A percentile compares a stretch with the other conserved stretches of the same genome.
Conservation (phyloP, 2,797 vertebrate genomes). For the Myotis planiceps region DNA sequence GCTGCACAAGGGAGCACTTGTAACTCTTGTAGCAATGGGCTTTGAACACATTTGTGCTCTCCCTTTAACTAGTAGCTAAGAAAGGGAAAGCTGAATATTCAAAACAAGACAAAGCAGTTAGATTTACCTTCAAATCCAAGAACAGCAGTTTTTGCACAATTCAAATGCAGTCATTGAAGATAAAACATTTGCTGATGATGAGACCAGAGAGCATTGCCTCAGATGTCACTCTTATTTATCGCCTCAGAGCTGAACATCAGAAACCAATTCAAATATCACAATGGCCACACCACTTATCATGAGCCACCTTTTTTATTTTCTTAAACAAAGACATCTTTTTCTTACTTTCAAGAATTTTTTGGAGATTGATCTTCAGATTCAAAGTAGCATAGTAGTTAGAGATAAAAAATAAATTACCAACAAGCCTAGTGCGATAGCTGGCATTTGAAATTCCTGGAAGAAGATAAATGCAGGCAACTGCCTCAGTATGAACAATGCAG, state of each 20-base stretch:
- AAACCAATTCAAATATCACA: neutral
- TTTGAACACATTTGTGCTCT: neutral
- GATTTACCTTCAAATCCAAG: slow-evolving; percentile 24
- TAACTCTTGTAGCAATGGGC: neutral
- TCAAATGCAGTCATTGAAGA: slow-evolving; percentile 40
- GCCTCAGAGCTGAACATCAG: neutral
- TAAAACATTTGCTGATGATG: slow-evolving; percentile 11
- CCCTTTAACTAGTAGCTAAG: neutral
- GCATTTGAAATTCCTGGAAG: slow-evolving; percentile 38
- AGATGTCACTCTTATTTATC: neutral
- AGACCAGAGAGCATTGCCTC: neutral
- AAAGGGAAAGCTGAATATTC: neutral
- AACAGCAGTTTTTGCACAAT: slow-evolving; percentile 33
- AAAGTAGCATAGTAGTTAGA: neutral
- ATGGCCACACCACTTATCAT: neutral
- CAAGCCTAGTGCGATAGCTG: neutral
- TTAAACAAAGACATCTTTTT: slow-evolving; percentile 53
- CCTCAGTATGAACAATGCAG: neutral
- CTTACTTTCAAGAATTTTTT: slow-evolving; percentile 46
- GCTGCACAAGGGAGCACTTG: neutral
- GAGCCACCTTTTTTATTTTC: neutral
- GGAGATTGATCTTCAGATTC: slow-evolving; percentile 28
- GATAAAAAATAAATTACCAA: slow-evolving; percentile 4
- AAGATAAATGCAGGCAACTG: neutral
- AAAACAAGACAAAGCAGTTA: slow-evolving; percentile 41